phyloP scores from a whole-genome alignment of 2,113 vertebrate species.

The Xyrauchen texanus region DNA sequence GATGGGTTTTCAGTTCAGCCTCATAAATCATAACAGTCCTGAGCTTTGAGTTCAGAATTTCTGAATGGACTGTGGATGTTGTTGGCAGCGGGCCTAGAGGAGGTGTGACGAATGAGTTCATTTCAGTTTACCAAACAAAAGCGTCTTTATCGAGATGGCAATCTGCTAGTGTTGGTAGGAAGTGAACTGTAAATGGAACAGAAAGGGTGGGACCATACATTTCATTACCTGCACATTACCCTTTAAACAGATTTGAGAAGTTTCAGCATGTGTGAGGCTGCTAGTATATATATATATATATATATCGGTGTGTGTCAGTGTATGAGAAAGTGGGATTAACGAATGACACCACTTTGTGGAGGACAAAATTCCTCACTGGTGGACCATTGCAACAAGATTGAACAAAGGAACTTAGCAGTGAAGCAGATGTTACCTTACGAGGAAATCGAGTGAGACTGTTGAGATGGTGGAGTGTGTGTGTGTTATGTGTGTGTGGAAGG shows the following conservation, averaged over 20 bases:
- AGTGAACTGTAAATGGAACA: slow-evolving; percentile 11
- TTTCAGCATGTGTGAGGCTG: not conserved
- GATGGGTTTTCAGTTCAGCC: too few species aligned
- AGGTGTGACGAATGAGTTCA: slow-evolving; percentile 51
- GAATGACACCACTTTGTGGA: slow-evolving; percentile 15
- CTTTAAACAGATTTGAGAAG: too few species aligned
- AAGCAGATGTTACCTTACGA: not conserved
- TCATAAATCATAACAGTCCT: not conserved
- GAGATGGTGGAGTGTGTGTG: not conserved
- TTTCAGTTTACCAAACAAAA: slow-evolving; percentile 46
- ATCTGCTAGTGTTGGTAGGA: slow-evolving; percentile 42
- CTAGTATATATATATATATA: not conserved
- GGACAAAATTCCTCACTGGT: not conserved
- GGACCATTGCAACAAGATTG: not conserved
- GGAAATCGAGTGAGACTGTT: not conserved
- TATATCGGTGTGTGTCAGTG: too few species aligned
- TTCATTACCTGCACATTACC: not conserved
- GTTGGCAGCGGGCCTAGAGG: slow-evolving; percentile 8
- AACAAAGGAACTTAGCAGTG: not conserved
- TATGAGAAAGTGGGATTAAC: not conserved
- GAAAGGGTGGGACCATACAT: not conserved
- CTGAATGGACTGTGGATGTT: not conserved
- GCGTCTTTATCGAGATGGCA: slow-evolving; percentile 42
- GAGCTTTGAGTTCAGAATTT: not conserved
- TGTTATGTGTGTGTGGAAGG: not conserved